Base-by-base conservation (phyloP, 35 echinoderm and acorn worm species). In the Eucidaris tribuloides region DNA sequence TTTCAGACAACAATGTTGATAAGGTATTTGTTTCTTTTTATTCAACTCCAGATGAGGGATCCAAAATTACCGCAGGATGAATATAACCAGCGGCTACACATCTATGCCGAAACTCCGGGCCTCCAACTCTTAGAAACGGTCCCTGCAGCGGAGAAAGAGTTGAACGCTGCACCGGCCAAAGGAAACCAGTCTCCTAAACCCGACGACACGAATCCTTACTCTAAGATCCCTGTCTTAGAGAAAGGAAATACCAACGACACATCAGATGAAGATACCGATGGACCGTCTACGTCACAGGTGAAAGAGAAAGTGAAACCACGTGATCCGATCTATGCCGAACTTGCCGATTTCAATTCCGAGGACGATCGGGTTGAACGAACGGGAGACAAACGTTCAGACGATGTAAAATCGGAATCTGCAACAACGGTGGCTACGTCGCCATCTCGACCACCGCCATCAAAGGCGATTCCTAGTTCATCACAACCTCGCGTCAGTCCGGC, bases 31-130 rank as follows among this genome's bases (percentile, higher is more conserved):
- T n/a, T n/a, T n/a, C n/a, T n/a, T n/a, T n/a, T n/a, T n/a, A n/a
- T n/a, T n/a, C n/a, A n/a, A n/a, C 25, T 64, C 30, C 29, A 64
- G 33, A 74, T 74, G 68, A 74, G 68, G 68, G 68, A 74, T 40
- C 68, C 28, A 6, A 74, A 74, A 4, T 1, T 41, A 44, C 68
- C 38, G 28, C 28, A 38, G 2, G 68, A 74, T 20, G 68, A 74
- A 74, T 74, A 74, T 23, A 74, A 74, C 37, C 34, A 36, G 29
- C 38, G 68, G 11, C 34, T 74, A 22, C 68, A 74, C 68, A 74
- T 74, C 36, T 74, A 74, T 6, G 68, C 68, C 38, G 68, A 74
- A 25, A 74, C 68, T 20, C 68, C 68, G 2, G 68, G 68, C 37
- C 68, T 74, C 5, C 68, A 74, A 44, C 41, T 35, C 18, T 2